Base-by-base conservation (phyloP, 2,113 vertebrate genomes). In the Galemys pyrenaicus region DNA sequence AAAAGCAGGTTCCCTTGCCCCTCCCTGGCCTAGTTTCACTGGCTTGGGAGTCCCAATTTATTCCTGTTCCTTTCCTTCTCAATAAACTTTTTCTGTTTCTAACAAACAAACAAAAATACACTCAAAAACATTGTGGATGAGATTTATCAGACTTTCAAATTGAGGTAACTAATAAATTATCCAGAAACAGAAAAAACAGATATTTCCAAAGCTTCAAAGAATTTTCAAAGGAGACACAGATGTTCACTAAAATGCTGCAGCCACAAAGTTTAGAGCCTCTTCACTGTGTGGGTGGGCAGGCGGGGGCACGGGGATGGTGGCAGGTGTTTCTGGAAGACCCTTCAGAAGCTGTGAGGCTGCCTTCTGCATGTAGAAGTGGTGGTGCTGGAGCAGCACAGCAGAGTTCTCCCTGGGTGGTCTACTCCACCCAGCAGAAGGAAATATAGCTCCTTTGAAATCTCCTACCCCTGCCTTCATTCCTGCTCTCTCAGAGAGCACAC, bases 221-320 rank as follows among this genome's bases (percentile, higher is more conserved):
- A 15, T 64, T 68, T 44, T 74, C 35, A 5, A 73, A 79, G 79
- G 39, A 68, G 54, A 94, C 70, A 90, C 49, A 68, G 16, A 28
- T 68, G 20, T 22, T 94, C 49, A 68, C 30, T 62, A 32, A 62
- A 62, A 71, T 68, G 11, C 54, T 46, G 26, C 9, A 24, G 17
- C 39, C 37, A 2, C 0, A 20, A 51, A 79, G 46, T 9, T n/a
- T 1, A 28, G 49, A 41, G 2, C 20, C 3, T 71, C 30, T 67
- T 70, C 9, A 28, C 15, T 11, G 0, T n/a, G 3, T 6, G 1
- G n/a, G 26, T 3, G 54, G 4, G 9, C 9, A 3, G 0, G 2
- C 6, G 35, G 26, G 6, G 1, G 24, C n/a, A n/a, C n/a, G n/a
- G n/a, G n/a, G n/a, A 6, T 32, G 20, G n/a, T 4, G 17, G 32